Base-by-base conservation (phyloP, 2,113 vertebrate genomes). In the Pseudois nayaur region DNA sequence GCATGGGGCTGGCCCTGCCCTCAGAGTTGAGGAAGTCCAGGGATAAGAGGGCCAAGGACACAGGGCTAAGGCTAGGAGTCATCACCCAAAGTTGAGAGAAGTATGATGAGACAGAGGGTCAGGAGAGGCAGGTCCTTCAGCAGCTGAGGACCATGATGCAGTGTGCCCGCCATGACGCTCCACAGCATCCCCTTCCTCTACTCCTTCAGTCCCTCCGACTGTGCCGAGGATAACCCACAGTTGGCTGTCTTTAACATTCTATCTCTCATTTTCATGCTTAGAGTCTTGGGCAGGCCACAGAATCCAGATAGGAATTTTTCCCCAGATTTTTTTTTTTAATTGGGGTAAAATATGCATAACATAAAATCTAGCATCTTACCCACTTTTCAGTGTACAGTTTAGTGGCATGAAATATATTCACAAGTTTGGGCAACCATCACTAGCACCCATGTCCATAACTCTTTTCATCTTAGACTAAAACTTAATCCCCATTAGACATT, bases 101-200 rank as follows among this genome's bases (percentile, higher is more conserved):
- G 50, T 4, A 15, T 3, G 71, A 43, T 23, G 6, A 4, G 25
- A 6, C 10, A 57, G 48, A 17, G 3, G 6, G 25, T 85, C n/a
- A 10, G 8, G 45, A 43, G 55, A 64, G 71, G n/a, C 10, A n/a
- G 67, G 60, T 36, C 87, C 62, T 87, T 13, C 11, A 29, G n/a
- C 50, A 7, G 36, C 31, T 16, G 33, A 71, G 9, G 17, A 10
- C 84, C 14, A 1, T 1, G 76, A 9, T 7, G 10, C 11, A 84
- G 29, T 6, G 45, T 6, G 0, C 33, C 29, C 2, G 1, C 2
- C 10, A 1, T 31, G 84, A 36, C 15, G 3, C 4, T 8, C 79
- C 9, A 0, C 88, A 23, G 5, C 6, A n/a, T 21, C 9, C 1
- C 12, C 45, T 31, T 50, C 45, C n/a, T 25, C 43, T 55, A 0